phyloP scores from a whole-genome alignment of 2,888 invertebrate genomes.

The Tuberolachnus salignus region DNA sequence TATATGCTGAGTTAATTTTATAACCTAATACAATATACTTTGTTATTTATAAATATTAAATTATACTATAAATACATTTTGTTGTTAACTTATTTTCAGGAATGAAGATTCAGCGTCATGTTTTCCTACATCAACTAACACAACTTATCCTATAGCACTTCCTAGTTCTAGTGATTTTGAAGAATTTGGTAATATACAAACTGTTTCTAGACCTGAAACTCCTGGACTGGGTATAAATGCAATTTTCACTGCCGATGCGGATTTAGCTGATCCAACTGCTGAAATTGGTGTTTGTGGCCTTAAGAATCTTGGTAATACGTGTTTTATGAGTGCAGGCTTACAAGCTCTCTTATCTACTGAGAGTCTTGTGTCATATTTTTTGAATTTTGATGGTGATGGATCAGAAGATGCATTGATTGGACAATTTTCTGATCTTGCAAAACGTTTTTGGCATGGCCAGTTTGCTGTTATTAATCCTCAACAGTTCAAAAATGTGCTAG shows the following conservation, averaged over 20 bases:
- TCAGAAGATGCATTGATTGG: conserved; percentile 64
- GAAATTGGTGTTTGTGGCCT: conserved; percentile 67
- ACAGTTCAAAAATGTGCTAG: conserved; percentile 69
- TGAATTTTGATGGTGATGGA: conserved; percentile 62
- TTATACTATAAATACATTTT: too few species aligned
- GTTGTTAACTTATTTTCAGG: conserved; percentile 55
- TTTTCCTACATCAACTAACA: conserved; percentile 58
- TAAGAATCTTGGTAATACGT: conserved; percentile 67
- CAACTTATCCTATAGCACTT: conserved; percentile 59
- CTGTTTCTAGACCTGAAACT: conserved; percentile 52
- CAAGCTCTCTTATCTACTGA: conserved; percentile 68
- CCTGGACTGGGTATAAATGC: conserved; percentile 24
- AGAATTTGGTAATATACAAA: conserved; percentile 54
- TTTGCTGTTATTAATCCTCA: conserved; percentile 66
- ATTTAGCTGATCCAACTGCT: conserved; percentile 57
- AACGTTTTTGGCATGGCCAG: conserved; percentile 68
- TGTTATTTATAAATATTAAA: too few species aligned
- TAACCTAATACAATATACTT: too few species aligned
- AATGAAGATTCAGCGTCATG: conserved; percentile 58
- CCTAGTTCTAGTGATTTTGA: conserved; percentile 58
- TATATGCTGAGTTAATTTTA: too few species aligned
- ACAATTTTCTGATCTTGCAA: conserved; percentile 66
- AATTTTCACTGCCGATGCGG: conserved; percentile 18
- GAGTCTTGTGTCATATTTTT: conserved; percentile 66
- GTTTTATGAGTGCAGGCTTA: conserved; percentile 68